phyloP scores from a whole-genome alignment of 2,113 vertebrate species.

The Barbus barbus region DNA sequence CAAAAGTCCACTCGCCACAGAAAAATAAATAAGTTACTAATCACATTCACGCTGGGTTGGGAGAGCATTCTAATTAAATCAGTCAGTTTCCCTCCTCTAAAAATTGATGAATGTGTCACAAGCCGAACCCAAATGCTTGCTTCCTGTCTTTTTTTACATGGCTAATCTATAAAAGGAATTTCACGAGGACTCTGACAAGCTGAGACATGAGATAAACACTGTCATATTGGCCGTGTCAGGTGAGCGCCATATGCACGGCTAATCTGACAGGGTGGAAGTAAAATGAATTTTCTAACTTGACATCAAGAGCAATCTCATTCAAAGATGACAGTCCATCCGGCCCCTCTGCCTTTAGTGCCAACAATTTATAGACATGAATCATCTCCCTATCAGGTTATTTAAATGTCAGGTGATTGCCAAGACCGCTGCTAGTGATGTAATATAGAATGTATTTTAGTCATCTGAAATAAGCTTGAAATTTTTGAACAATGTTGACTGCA shows the following conservation, averaged over 20 bases:
- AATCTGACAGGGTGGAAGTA: constrained; percentile 60
- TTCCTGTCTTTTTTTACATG: background rate
- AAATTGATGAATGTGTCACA: constrained; percentile 28
- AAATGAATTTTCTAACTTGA: constrained; percentile 57
- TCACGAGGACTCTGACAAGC: constrained; percentile 56
- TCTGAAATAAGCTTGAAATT: background rate
- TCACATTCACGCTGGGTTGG: background rate
- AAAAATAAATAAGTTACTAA: constrained; percentile 21
- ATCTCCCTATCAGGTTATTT: constrained; percentile 43
- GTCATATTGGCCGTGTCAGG: constrained; percentile 65
- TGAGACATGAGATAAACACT: constrained; percentile 63
- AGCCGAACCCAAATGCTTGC: constrained; percentile 4
- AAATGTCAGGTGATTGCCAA: constrained; percentile 34
- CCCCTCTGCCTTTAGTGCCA: constrained; percentile 34
- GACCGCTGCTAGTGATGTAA: constrained; percentile 22
- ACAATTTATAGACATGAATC: constrained; percentile 42
- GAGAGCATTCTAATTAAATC: constrained; percentile 22
- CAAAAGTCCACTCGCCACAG: constrained; percentile 8
- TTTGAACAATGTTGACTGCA: background rate
- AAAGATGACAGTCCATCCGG: constrained; percentile 45
- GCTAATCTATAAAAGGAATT: constrained; percentile 63
- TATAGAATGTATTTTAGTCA: constrained; percentile 1
- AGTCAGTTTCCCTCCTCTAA: background rate
- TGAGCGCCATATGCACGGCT: constrained; percentile 49
- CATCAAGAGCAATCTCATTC: constrained; percentile 59